Evolutionary conservation across 2,797 vertebrate species (phyloP), one percentile per base, ranked within the genome.

Genomic region (Anguilla anguilla): DNA sequence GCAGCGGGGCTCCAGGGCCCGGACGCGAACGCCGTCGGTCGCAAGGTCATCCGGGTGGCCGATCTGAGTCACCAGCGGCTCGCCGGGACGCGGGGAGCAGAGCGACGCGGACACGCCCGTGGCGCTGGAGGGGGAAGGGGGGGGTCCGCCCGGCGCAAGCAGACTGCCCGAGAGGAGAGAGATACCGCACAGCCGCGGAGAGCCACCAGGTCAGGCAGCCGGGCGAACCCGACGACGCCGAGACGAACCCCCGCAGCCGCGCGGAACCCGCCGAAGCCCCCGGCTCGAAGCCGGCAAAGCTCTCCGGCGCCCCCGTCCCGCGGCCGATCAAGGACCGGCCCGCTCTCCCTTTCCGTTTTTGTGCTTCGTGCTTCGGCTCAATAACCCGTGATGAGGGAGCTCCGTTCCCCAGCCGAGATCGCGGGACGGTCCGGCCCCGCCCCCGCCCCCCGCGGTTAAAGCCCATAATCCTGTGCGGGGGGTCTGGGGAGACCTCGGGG

Each of bases 121-220:
- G 7, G 25, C 28, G 64, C n/a, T 35, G 69, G 72, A 57, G 57
- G 28, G 82, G 64, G 19, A 11, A 3, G 49, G 13, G 67, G 57
- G 19, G 49, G 6, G 83, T 43, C 59, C 15, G 83, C 25, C 39
- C 17, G 19, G 57, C 79, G 0, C 43, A 51, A 13, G 57, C 13
- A 13, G 35, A 22, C 69, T 13, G 69, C n/a, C 69, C 11, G 69
- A 31, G 31, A 35, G 69, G 11, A 72, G 28, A 72, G 67, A 72
- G 69, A 35, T 72, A 72, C 35, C 88, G 88, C 86, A 77, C 88
- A 53, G 74, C 57, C 3, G 4, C 86, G 88, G 89, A 90, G 15
- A 51, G 35, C 49, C 87, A 88, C 91, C 91, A 90, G 88, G 67
- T 88, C 86, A 82, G 90, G 89, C 91, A 89, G 89, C 92, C 89